These are phyloP conservation scores for Drosophila atripex DNA, from an alignment of 2,888 invertebrate species.

Conservation along the genomic window DNA sequence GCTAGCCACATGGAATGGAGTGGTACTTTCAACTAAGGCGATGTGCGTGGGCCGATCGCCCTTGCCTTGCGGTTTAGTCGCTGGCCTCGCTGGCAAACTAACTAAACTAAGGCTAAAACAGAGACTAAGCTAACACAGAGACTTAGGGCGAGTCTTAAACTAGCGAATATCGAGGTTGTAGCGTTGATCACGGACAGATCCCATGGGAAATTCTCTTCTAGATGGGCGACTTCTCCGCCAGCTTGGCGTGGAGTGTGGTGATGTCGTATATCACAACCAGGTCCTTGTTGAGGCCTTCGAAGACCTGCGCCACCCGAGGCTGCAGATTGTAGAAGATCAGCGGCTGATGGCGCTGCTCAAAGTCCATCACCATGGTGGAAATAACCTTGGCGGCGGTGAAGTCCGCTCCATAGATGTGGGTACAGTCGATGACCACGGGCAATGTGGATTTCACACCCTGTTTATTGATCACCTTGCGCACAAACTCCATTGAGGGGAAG, in stretches of 20 bases:
- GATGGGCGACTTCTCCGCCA: conserved; percentile 81
- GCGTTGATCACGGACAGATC: conserved; percentile 43
- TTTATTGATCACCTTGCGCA: conserved; percentile 93
- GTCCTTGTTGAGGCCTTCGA: conserved; percentile 90
- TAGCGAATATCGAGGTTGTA: conserved; percentile 45
- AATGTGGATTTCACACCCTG: conserved; percentile 88
- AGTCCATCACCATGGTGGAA: conserved; percentile 90
- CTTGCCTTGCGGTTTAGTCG: conserved; percentile 44
- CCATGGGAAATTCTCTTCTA: conserved; percentile 1
- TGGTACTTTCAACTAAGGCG: conserved; percentile 52
- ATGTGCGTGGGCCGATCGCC: conserved; percentile 58
- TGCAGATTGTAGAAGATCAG: conserved; percentile 93
- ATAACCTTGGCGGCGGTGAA: conserved; percentile 94
- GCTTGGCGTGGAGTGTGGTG: conserved; percentile 88
- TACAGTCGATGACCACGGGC: conserved; percentile 94
- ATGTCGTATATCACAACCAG: conserved; percentile 91
- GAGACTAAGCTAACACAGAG: conserved; percentile 53
- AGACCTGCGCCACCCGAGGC: conserved; percentile 91
- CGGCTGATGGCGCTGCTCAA: conserved; percentile 89
- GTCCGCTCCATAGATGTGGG: conserved; percentile 94
- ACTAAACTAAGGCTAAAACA: conserved; percentile 51
- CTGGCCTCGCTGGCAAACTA: conserved; percentile 60
- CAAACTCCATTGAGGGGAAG: conserved; percentile 95
- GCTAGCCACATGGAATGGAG: conserved; percentile 49
- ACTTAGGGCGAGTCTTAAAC: conserved; percentile 32